Conservation (phyloP, 2,797 vertebrate genomes). For the Sylvia borin region DNA sequence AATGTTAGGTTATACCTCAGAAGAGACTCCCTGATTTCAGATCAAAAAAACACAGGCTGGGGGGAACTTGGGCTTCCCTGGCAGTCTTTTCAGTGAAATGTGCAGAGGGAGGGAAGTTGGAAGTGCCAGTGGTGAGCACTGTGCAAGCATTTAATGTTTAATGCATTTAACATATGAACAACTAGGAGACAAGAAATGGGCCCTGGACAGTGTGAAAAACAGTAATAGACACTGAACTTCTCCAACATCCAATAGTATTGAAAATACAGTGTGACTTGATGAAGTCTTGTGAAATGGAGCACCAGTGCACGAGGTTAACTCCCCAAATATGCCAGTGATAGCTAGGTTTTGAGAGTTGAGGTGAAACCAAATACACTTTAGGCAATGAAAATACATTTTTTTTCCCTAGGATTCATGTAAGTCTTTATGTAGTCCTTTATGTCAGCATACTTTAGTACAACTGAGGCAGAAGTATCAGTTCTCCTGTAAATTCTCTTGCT, state of each 20-base stretch:
- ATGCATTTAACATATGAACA: background rate
- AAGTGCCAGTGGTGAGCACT: background rate
- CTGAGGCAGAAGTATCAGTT: background rate
- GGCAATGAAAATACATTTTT: background rate
- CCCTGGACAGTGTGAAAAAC: background rate
- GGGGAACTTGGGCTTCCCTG: background rate
- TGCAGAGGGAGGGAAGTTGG: background rate
- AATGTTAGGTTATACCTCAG: background rate
- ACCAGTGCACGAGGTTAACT: background rate
- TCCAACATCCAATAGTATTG: background rate
- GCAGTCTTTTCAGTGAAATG: background rate
- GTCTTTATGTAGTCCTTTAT: background rate
- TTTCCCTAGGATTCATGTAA: background rate
- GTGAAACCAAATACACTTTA: background rate
- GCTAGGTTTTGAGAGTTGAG: background rate
- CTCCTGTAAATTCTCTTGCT: background rate
- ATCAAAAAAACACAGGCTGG: background rate
- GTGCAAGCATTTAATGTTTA: background rate
- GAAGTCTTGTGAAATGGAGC: background rate
- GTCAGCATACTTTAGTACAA: background rate
- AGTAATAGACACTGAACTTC: background rate
- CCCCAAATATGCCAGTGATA: accelerated
- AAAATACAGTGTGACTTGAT: background rate
- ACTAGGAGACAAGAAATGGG: background rate
- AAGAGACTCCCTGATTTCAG: background rate